These are phyloP conservation scores for Embiotoca jacksoni DNA, from an alignment of 2,113 vertebrate species.

Conservation along the genomic window DNA sequence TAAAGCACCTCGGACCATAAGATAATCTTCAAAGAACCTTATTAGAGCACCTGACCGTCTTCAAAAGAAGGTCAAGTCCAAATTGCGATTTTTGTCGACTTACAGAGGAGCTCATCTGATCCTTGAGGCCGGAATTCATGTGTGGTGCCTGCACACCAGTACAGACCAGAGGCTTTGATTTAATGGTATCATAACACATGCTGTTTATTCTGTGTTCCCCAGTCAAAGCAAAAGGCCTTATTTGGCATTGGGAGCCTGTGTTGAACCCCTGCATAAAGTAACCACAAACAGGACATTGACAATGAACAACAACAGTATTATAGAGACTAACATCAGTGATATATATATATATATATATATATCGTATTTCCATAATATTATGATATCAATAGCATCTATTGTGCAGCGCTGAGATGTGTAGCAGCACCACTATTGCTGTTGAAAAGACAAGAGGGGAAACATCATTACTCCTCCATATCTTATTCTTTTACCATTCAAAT, in stretches of 20 bases:
- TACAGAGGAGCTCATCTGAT: slow-evolving; percentile 60
- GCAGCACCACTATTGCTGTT: slow-evolving; percentile 42
- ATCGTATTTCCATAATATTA: slow-evolving; percentile 71
- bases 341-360: slow-evolving; percentile 3
- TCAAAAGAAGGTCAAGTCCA: slow-evolving; percentile 63
- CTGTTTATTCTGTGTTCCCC: slow-evolving; percentile 44
- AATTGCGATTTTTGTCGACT: slow-evolving; percentile 54
- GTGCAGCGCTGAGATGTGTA: slow-evolving; percentile 52
- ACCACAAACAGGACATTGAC: slow-evolving; percentile 53
- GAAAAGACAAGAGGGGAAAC: slow-evolving; percentile 61
- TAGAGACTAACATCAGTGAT: slow-evolving; percentile 33
- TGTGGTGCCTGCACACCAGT: slow-evolving; percentile 38
- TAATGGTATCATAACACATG: slow-evolving; percentile 52
- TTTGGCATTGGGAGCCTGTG: slow-evolving; percentile 36
- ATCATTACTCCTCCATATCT: slow-evolving; percentile 64
- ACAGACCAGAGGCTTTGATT: slow-evolving; percentile 51
- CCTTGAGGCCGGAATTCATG: slow-evolving; percentile 48
- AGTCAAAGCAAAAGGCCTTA: slow-evolving; percentile 43
- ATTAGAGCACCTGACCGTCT: slow-evolving; percentile 56
- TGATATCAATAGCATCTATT: slow-evolving; percentile 67
- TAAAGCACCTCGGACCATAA: slow-evolving; percentile 56
- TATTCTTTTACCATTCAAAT: slow-evolving; percentile 65
- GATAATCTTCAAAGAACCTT: slow-evolving; percentile 73
- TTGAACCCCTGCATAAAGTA: slow-evolving; percentile 52
- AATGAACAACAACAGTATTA: slow-evolving; percentile 35